Evolutionary conservation across 2,888 invertebrate species (phyloP).

Genomic region (Apeira syringaria): DNA sequence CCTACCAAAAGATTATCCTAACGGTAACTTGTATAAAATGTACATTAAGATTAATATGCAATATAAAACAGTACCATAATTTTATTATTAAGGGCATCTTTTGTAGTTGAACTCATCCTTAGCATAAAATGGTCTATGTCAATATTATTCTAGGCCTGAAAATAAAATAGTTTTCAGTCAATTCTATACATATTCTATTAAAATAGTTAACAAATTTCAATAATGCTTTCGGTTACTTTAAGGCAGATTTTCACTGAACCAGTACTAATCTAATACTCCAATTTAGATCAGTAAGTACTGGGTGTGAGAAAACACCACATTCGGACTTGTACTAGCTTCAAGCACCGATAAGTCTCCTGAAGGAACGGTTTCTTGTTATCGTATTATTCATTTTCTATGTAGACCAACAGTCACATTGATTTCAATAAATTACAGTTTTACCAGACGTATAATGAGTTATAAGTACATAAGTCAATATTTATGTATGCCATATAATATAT

Average conservation of each 20-base stretch:
- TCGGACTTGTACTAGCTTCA: slow-evolving; percentile 22
- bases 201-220: slow-evolving; percentile 44
- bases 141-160: slow-evolving; percentile 71
- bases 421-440: no score
- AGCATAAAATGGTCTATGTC: slow-evolving; percentile 67
- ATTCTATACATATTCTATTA: slow-evolving; percentile 40
- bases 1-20: slow-evolving; percentile 78
- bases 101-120: slow-evolving; percentile 66
- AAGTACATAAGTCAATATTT: no score
- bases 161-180: slow-evolving; percentile 55
- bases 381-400: no score
- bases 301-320: slow-evolving; percentile 17
- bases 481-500: no score
- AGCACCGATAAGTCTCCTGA: slow-evolving; percentile 9
- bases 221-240: slow-evolving; percentile 36
- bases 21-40: slow-evolving; percentile 83
- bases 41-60: slow-evolving; percentile 65
- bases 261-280: slow-evolving; percentile 16
- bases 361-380: slow-evolving; percentile 1
- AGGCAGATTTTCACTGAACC: slow-evolving; percentile 29
- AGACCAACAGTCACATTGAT: no score
- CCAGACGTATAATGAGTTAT: no score
- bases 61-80: slow-evolving; percentile 79
- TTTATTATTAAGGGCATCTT: slow-evolving; percentile 59
- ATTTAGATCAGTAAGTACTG: slow-evolving; percentile 12